phyloP scores from a whole-genome alignment of 1,140 invertebrate species.

The Chlorops oryzae region DNA sequence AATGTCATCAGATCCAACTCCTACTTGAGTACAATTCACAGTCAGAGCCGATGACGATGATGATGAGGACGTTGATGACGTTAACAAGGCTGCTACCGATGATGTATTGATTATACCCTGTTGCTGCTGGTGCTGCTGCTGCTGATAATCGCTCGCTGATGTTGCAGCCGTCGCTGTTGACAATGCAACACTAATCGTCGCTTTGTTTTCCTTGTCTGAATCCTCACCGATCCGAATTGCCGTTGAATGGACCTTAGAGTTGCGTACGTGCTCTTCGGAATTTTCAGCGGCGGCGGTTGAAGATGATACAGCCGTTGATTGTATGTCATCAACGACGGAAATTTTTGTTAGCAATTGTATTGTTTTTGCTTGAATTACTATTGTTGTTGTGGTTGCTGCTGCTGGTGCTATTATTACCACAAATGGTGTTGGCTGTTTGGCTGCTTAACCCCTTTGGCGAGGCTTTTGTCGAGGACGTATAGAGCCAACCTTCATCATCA shows the following conservation, averaged over 20 bases:
- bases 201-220: slow-evolving; percentile 46
- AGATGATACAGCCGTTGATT: slow-evolving; percentile 34
- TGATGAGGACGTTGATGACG: slow-evolving; percentile 18
- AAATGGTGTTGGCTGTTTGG: no score
- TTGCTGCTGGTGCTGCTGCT: slow-evolving; percentile 1
- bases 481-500: slow-evolving; percentile 38
- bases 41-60: slow-evolving; percentile 37
- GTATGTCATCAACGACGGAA: slow-evolving; percentile 26
- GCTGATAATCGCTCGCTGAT: neutral
- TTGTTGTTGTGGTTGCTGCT: slow-evolving; percentile 6
- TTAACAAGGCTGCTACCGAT: slow-evolving; percentile 3
- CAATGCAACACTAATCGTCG: slow-evolving; percentile 15
- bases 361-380: neutral
- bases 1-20: slow-evolving; percentile 36
- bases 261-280: slow-evolving; percentile 17
- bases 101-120: slow-evolving; percentile 9
- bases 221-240: slow-evolving; percentile 22
- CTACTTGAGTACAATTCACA: slow-evolving; percentile 33
- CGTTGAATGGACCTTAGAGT: neutral
- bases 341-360: slow-evolving; percentile 1
- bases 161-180: slow-evolving; percentile 16
- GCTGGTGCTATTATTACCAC: slow-evolving; percentile 16
- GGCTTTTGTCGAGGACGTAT: slow-evolving; percentile 32
- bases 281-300: slow-evolving; percentile 14
- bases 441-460: no score